These are phyloP conservation scores for Grapholita molesta DNA, from an alignment of 1,140 invertebrate genomes.

Conservation along the genomic window DNA sequence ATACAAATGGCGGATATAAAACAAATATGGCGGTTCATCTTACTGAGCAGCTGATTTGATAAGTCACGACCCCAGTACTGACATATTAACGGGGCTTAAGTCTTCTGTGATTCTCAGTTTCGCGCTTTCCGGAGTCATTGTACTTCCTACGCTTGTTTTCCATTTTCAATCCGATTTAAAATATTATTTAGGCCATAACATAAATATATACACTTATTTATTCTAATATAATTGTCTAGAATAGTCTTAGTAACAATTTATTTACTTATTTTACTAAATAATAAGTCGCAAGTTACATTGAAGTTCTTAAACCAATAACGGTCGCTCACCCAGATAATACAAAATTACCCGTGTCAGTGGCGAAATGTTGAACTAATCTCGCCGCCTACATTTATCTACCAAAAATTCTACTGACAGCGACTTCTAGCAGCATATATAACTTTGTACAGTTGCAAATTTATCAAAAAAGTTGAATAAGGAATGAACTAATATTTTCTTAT, in stretches of 20 bases:
- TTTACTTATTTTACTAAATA: background rate
- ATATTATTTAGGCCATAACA: too few relatives aligned
- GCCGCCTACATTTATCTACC: background rate
- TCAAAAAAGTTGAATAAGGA: background rate
- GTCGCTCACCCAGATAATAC: background rate
- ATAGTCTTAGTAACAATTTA: background rate
- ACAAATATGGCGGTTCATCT: too few relatives aligned
- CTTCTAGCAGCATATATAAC: background rate
- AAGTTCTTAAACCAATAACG: background rate
- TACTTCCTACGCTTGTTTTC: too few relatives aligned
- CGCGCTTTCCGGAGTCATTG: too few relatives aligned
- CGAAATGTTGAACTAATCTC: background rate
- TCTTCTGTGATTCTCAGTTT: too few relatives aligned
- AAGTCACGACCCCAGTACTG: too few relatives aligned
- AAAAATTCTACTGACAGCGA: background rate
- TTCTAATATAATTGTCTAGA: too few relatives aligned
- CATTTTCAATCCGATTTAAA: too few relatives aligned
- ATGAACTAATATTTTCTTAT: background rate
- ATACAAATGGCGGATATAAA: too few relatives aligned
- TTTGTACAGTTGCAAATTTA: background rate
- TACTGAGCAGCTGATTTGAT: too few relatives aligned
- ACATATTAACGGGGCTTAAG: too few relatives aligned
- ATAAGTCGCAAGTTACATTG: background rate
- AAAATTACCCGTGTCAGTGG: background rate
- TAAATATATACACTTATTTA: too few relatives aligned